Conservation (phyloP, 2,888 invertebrate genomes). For the Diaperis boleti region DNA sequence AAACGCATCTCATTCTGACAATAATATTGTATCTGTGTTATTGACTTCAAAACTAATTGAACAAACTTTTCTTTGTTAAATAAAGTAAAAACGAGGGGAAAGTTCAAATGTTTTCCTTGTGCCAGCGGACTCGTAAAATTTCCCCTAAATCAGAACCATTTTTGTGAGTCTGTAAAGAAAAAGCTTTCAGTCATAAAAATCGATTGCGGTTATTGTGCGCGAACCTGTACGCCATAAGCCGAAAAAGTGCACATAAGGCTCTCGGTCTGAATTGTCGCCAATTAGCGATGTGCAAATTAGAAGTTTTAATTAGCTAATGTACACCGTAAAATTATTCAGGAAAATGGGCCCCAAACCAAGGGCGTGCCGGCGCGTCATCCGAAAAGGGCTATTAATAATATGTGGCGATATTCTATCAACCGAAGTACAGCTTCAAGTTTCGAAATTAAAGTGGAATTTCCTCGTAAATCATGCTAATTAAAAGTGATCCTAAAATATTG, state of each 20-base stretch:
- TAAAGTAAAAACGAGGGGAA: no score
- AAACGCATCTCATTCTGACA: no score
- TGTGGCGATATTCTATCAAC: slow-evolving; percentile 45
- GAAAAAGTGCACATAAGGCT: slow-evolving; percentile 21
- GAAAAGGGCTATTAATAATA: slow-evolving; percentile 42
- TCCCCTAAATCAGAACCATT: background rate
- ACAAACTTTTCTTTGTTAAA: no score
- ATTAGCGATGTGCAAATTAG: slow-evolving; percentile 28
- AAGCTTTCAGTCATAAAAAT: slow-evolving; percentile 29
- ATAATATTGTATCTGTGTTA: no score
- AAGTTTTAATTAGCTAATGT: slow-evolving; percentile 36
- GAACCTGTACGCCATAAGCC: slow-evolving; percentile 9
- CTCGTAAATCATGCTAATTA: slow-evolving; percentile 52
- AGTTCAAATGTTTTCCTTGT: no score
- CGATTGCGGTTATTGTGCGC: slow-evolving; percentile 10
- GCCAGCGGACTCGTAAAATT: slow-evolving; percentile 3
- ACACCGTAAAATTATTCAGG: slow-evolving; percentile 18
- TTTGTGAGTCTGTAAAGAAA: slow-evolving; percentile 13
- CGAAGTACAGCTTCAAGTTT: slow-evolving; percentile 43
- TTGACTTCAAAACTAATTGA: no score
- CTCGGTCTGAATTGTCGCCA: slow-evolving; percentile 18
- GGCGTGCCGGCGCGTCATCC: slow-evolving; percentile 17
- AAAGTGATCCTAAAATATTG: slow-evolving; percentile 50
- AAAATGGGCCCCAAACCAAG: slow-evolving; percentile 19
- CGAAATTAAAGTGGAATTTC: slow-evolving; percentile 44